Evolutionary conservation across 2,113 vertebrate genomes (phyloP).

Genomic region (Macheiramphus alcinus): DNA sequence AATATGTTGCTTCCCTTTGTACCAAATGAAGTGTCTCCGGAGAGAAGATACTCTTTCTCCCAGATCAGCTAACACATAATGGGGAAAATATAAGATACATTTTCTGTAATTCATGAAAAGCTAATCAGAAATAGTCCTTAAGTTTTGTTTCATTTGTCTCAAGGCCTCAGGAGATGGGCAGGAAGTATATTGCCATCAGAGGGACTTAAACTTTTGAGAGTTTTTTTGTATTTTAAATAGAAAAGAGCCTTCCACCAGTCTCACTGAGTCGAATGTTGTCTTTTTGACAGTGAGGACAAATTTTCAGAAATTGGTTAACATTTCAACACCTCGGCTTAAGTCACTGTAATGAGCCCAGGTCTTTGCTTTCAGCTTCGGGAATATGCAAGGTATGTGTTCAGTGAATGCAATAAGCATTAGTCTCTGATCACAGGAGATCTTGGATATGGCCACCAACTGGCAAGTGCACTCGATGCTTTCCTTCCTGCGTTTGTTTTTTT

Average conservation of each 20-base stretch:
- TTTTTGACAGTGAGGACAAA: not conserved
- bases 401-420: not conserved
- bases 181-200: not conserved
- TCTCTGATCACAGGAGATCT: not conserved
- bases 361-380: not conserved
- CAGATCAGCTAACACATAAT: not conserved
- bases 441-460: not conserved
- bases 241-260: not conserved
- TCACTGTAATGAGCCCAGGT: not conserved
- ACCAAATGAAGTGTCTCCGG: not conserved
- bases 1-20: not conserved
- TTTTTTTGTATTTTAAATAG: not conserved
- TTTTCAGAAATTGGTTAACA: not conserved
- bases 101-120: not conserved
- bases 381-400: not conserved
- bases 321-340: not conserved
- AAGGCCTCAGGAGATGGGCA: not conserved
- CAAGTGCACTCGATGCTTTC: not conserved
- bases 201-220: not conserved
- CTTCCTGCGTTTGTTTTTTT: not conserved
- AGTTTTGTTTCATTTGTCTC: not conserved
- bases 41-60: not conserved
- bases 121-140: not conserved
- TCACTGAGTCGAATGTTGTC: not conserved
- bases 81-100: fast-evolving